Evolutionary conservation across 2,797 vertebrate genomes (phyloP).

Genomic region (Anabas testudineus): DNA sequence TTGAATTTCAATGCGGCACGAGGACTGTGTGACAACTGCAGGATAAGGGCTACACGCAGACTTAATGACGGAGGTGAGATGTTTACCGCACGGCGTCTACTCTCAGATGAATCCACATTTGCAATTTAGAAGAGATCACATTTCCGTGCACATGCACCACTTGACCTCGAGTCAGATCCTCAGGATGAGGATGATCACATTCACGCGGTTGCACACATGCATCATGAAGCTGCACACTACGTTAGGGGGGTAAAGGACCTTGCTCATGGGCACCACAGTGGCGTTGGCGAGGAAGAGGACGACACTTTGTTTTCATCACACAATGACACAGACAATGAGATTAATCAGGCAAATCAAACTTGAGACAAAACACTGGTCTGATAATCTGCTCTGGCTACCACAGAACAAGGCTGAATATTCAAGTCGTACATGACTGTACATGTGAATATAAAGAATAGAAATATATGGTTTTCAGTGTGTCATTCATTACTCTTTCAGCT

Average conservation of each 20-base stretch:
- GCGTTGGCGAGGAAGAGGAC: too few relatives aligned
- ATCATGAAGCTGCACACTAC: not conserved
- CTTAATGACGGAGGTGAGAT: conserved; percentile 15
- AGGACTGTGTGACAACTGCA: conserved; percentile 34
- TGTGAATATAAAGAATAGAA: too few relatives aligned
- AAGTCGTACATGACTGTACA: too few relatives aligned
- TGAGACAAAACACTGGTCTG: not conserved
- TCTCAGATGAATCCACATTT: not conserved
- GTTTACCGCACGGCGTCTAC: not conserved
- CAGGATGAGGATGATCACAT: not conserved
- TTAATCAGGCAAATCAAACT: conserved; percentile 9
- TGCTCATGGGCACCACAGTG: not conserved
- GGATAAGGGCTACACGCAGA: not conserved
- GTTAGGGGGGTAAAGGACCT: not conserved
- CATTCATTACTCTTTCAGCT: not conserved
- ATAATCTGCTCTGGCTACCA: conserved; percentile 6
- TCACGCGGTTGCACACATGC: not conserved
- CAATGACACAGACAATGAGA: not conserved
- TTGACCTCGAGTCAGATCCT: not conserved
- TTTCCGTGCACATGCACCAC: not conserved
- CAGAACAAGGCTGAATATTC: conserved; percentile 4
- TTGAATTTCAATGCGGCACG: conserved; percentile 52
- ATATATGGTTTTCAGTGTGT: too few relatives aligned
- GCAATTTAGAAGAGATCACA: conserved; percentile 14
- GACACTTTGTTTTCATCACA: too few relatives aligned